Base-by-base conservation (phyloP, 2,113 vertebrate species). In the Marmota monax region DNA sequence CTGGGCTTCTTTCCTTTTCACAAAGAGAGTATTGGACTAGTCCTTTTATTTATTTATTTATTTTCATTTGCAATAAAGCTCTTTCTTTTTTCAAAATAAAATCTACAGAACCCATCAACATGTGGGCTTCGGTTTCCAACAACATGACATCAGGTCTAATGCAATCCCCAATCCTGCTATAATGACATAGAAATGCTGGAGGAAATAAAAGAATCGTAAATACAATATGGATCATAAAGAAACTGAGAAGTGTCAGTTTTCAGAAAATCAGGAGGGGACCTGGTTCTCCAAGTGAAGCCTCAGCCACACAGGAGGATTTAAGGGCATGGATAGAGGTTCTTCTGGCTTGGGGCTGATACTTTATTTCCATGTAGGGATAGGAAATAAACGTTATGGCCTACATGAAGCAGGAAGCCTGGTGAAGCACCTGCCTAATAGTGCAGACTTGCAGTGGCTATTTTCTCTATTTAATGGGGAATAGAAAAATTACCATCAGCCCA, bases 31-130 rank as follows among this genome's bases (percentile, higher is more conserved):
- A 25, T 1, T 69, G 53, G 63, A 78, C 32, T 42, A 74, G 9
- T 25, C 25, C 37, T 82, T 90, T 39, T 48, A 61, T 34, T 76
- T 48, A 61, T 34, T 76, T 80, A 67, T 61, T 69, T 76, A n/a
- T 58, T 48, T 48, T 18, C 25, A 80, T 88, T 58, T 51, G 61
- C 25, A 65, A 13, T 53, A 48, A 96, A 80, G 42, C 37, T 80
- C n/a, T 53, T 32, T 89, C 32, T 90, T 65, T 85, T 93, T 45
- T 17, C 58, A 69, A 83, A 96, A 83, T 22, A 73, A 92, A 51
- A 79, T 70, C 82, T 51, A 2, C 42, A 61, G 61, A 80, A 42
- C 45, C 7, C 48, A 34, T 25, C 22, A 20, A 74, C 88, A 93
- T 23, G 18, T 88, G 83, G 45, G 42, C 72, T 84, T 93, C 51